A percentile compares a stretch with the other conserved stretches of the same genome.
These are phyloP conservation scores for Meloidogyne floridensis DNA, from an alignment of 1,140 invertebrate species.

Conservation along the genomic window DNA sequence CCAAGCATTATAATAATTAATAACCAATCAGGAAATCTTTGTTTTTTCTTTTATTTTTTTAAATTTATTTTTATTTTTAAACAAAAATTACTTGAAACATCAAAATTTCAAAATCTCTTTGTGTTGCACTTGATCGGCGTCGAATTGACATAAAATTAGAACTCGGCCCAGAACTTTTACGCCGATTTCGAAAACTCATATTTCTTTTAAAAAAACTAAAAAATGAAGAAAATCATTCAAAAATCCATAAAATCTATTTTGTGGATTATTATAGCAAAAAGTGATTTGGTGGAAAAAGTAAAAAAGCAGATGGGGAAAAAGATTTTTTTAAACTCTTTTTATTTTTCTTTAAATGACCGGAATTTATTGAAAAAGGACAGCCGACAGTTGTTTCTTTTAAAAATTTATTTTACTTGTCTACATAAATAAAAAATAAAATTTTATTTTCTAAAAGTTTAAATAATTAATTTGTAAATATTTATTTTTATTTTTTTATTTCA, in stretches of 20 bases:
- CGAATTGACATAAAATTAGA: constrained; percentile 2
- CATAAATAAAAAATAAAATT: background rate
- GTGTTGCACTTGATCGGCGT: constrained; percentile 20
- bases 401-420: background rate
- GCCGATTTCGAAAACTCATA: constrained; percentile 29
- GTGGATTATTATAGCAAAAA: background rate
- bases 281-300: background rate
- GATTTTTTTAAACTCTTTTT: background rate
- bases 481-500: too few relatives aligned
- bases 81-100: background rate
- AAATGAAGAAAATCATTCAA: background rate
- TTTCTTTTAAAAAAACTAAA: background rate
- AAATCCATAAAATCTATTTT: too few relatives aligned
- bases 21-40: constrained; percentile 20
- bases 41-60: background rate
- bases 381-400: background rate
- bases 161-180: constrained; percentile 10
- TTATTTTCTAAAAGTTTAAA: background rate
- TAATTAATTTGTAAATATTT: too few relatives aligned
- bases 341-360: background rate
- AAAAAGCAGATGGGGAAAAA: background rate
- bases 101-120: constrained; percentile 18
- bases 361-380: background rate
- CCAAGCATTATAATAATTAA: constrained; percentile 9
- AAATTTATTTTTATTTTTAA: background rate